A percentile compares a stretch with the other conserved stretches of the same genome.
These are phyloP conservation scores for Lamellibrachia luymesi DNA, from an alignment of 1,140 invertebrate species.

Conservation along the genomic window DNA sequence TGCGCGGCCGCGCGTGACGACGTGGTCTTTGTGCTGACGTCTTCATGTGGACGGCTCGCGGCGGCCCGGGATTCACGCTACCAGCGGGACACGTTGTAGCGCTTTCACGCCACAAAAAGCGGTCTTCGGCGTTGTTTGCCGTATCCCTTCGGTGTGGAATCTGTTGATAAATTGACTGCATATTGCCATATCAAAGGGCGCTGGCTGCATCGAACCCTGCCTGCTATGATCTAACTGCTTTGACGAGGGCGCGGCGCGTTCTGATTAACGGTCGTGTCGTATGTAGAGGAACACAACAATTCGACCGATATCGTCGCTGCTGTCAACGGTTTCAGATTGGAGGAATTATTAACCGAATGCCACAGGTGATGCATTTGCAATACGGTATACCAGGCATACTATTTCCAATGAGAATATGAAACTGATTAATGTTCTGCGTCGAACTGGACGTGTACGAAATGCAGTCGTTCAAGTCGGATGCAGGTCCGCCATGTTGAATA, in stretches of 20 bases:
- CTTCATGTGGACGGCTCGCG: background rate
- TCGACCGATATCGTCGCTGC: background rate
- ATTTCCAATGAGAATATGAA: background rate
- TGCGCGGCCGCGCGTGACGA: background rate
- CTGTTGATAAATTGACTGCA: slow-evolving; percentile 1
- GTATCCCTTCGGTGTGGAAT: background rate
- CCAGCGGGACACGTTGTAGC: background rate
- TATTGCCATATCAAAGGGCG: slow-evolving; percentile 4
- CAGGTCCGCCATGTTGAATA: background rate
- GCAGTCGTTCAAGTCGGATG: background rate
- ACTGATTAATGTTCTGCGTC: background rate
- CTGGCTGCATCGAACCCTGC: background rate
- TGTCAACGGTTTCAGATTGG: background rate
- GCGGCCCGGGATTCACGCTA: background rate
- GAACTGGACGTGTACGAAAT: background rate
- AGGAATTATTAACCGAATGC: background rate
- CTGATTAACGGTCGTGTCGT: background rate
- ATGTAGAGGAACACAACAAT: background rate
- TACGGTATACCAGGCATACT: background rate
- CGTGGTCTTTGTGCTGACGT: background rate
- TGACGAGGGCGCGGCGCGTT: background rate
- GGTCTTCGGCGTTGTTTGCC: background rate
- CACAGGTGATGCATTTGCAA: background rate
- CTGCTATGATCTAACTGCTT: background rate
- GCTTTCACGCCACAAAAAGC: background rate